phyloP scores from a whole-genome alignment of 2,113 vertebrate genomes.

The Coregonus clupeaformis region DNA sequence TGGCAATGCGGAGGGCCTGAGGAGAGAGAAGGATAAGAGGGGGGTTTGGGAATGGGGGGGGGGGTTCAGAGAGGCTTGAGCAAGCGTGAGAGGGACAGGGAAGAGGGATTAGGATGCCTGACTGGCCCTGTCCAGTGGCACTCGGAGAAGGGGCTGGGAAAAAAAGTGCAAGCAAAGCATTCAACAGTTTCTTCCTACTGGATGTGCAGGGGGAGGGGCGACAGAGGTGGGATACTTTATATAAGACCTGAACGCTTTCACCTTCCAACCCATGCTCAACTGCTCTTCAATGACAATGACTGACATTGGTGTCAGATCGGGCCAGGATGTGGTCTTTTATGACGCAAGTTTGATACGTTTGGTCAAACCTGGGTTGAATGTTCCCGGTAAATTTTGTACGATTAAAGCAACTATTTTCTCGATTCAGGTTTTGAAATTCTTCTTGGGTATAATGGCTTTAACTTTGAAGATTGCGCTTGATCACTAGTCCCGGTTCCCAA shows the following conservation, averaged over 20 bases:
- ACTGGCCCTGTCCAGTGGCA: constrained; percentile 75
- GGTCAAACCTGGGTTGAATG: too few relatives aligned
- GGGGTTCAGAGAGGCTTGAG: constrained; percentile 77
- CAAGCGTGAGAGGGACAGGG: constrained; percentile 68
- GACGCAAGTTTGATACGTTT: too few relatives aligned
- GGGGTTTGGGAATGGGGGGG: constrained; percentile 60
- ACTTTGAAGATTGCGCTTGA: neutral
- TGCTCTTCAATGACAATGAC: too few relatives aligned
- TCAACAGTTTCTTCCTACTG: constrained; percentile 39
- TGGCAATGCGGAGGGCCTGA: constrained; percentile 70
- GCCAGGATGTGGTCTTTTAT: too few relatives aligned
- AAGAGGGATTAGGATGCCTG: constrained; percentile 85
- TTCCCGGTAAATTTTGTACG: too few relatives aligned
- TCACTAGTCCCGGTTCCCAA: neutral
- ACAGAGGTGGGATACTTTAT: too few relatives aligned
- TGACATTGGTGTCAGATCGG: too few relatives aligned
- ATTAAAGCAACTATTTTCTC: too few relatives aligned
- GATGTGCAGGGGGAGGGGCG: too few relatives aligned
- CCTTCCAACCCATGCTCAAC: too few relatives aligned
- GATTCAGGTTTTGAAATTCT: too few relatives aligned
- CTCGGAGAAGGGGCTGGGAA: constrained; percentile 61
- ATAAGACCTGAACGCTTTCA: too few relatives aligned
- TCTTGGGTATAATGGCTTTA: neutral
- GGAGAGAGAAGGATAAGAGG: constrained; percentile 4
- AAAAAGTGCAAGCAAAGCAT: constrained; percentile 63